A percentile compares a stretch with the other conserved stretches of the same genome.
These are phyloP conservation scores for Poecilobothrus nobilitatus DNA, from an alignment of 2,888 invertebrate genomes.

Conservation along the genomic window DNA sequence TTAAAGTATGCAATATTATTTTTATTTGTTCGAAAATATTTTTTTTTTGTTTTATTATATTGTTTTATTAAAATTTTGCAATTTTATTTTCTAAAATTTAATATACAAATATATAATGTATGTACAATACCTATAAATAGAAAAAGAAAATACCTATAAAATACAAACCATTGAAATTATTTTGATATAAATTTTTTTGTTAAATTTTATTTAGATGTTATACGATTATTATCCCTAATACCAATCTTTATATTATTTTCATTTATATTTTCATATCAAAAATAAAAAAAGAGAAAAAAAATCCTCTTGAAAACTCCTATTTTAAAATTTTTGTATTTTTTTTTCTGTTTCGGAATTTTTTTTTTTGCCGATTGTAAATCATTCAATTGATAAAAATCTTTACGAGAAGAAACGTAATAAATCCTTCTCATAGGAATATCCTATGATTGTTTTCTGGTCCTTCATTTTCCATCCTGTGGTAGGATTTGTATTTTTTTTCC, in stretches of 20 bases:
- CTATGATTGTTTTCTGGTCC: background rate
- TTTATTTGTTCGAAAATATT: too few species aligned
- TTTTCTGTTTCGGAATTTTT: too few species aligned
- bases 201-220: background rate
- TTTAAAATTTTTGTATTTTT: too few species aligned
- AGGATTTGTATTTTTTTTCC: background rate
- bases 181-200: background rate
- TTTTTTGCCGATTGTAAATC: background rate
- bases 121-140: too few species aligned
- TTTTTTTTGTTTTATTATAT: too few species aligned
- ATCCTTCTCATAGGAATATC: background rate
- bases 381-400: conserved; percentile 1
- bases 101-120: too few species aligned
- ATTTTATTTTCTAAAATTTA: too few species aligned
- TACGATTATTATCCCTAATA: background rate
- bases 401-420: background rate
- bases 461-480: background rate
- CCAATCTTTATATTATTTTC: background rate
- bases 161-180: background rate
- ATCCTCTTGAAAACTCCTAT: too few species aligned
- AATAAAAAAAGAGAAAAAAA: background rate
- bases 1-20: too few species aligned
- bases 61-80: too few species aligned
- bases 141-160: background rate
- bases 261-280: background rate